Evolutionary conservation across 2,888 invertebrate species (phyloP).

Genomic region (Drosophila monieri): DNA sequence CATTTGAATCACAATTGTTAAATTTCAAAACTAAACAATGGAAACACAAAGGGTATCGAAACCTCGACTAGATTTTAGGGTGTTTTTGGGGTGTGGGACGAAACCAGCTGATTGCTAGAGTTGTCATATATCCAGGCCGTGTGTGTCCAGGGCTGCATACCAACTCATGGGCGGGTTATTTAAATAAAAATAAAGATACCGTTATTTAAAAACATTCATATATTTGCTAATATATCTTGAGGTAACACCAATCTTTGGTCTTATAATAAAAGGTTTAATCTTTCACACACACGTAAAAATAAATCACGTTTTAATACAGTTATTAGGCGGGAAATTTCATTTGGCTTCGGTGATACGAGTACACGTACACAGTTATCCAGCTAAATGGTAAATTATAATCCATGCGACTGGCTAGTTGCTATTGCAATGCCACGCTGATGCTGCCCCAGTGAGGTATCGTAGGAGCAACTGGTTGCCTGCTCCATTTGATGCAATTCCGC

Average conservation of each 20-base stretch:
- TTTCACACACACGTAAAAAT: conserved; percentile 32
- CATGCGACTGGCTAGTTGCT: conserved; percentile 62
- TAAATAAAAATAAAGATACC: conserved; percentile 3
- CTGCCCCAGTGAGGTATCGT: conserved; percentile 59
- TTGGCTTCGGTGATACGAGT: conserved; percentile 2
- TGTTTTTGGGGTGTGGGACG: conserved; percentile 1
- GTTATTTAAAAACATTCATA: conserved; percentile 15
- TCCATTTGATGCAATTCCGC: conserved; percentile 62
- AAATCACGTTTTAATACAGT: conserved; percentile 63
- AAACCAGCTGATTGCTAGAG: conserved; percentile 39
- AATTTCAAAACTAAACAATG: rapidly evolving
- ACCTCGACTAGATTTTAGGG: rapidly evolving
- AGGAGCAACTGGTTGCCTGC: conserved; percentile 54
- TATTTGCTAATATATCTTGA: conserved; percentile 49
- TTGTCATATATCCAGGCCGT: neutral
- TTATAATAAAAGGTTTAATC: conserved; percentile 40
- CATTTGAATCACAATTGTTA: neutral
- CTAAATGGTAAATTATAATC: conserved; percentile 36
- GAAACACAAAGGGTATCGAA: conserved; percentile 1
- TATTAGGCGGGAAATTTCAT: conserved; percentile 27
- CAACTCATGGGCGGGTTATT: neutral
- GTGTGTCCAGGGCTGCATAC: conserved; percentile 15
- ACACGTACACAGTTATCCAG: neutral
- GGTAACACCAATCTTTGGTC: conserved; percentile 65
- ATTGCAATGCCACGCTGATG: conserved; percentile 61